Conservation (phyloP, 2,797 vertebrate species). For the Anguilla anguilla region DNA sequence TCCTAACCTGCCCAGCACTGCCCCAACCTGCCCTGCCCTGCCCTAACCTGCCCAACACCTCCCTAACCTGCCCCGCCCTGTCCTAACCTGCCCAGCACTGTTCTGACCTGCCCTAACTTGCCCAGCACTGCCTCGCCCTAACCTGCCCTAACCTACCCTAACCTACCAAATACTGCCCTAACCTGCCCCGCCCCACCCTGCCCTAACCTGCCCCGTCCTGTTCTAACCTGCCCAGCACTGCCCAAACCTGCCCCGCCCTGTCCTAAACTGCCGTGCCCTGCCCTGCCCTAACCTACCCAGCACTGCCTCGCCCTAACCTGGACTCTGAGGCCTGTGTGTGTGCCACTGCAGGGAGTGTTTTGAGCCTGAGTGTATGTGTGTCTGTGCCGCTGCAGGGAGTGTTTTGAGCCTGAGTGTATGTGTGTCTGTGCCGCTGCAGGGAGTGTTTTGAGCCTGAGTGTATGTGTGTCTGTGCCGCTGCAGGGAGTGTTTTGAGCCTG, state of each 20-base stretch:
- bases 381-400: neutral
- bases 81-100: too few species aligned
- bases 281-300: too few species aligned
- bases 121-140: slow-evolving; percentile 11
- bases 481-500: too few species aligned
- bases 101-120: neutral
- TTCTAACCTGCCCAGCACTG: neutral
- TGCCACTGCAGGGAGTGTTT: slow-evolving; percentile 51
- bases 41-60: too few species aligned
- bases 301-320: neutral
- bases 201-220: neutral
- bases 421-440: too few species aligned
- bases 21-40: neutral
- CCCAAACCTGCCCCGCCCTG: neutral
- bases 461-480: too few species aligned
- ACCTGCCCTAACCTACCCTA: neutral
- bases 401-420: too few species aligned
- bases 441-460: too few species aligned
- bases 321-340: neutral
- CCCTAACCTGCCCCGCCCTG: too few species aligned
- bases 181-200: neutral
- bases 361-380: slow-evolving; percentile 44
- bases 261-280: too few species aligned
- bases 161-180: neutral
- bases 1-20: too few species aligned